Evolutionary conservation across 2,113 vertebrate genomes (phyloP).

Genomic region (Acinonyx jubatus): DNA sequence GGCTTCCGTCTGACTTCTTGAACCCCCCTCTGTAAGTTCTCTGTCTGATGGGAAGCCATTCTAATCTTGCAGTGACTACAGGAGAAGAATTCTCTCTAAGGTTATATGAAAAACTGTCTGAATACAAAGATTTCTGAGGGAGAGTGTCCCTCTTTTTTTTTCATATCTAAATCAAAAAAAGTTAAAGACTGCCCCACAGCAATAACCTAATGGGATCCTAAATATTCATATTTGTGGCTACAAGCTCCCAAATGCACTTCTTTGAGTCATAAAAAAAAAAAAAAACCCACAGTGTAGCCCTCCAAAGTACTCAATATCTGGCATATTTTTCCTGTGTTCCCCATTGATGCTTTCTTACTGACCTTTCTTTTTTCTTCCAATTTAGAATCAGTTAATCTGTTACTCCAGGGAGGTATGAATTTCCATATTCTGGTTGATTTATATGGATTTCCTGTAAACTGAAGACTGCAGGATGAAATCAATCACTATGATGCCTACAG

Average conservation of each 20-base stretch:
- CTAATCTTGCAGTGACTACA: not conserved
- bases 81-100: not conserved
- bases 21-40: not conserved
- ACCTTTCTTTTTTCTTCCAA: conserved; percentile 62
- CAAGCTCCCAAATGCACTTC: not conserved
- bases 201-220: not conserved
- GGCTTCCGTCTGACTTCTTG: not conserved
- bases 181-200: not conserved
- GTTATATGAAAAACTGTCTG: not conserved
- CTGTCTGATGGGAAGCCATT: not conserved
- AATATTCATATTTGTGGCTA: not conserved
- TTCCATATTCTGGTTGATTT: conserved; percentile 73
- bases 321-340: not conserved
- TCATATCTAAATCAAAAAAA: not conserved
- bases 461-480: conserved; percentile 66
- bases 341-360: conserved; percentile 50
- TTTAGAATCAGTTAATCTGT: conserved; percentile 73
- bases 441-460: conserved; percentile 78
- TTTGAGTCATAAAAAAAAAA: not conserved
- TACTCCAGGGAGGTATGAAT: conserved; percentile 72
- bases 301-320: not conserved
- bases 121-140: not conserved
- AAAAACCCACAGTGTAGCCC: not conserved
- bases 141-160: not conserved
- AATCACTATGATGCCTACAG: conserved; percentile 64